Evolutionary conservation across 2,888 invertebrate genomes (phyloP).

Genomic region (Dicyrtoma fusca): DNA sequence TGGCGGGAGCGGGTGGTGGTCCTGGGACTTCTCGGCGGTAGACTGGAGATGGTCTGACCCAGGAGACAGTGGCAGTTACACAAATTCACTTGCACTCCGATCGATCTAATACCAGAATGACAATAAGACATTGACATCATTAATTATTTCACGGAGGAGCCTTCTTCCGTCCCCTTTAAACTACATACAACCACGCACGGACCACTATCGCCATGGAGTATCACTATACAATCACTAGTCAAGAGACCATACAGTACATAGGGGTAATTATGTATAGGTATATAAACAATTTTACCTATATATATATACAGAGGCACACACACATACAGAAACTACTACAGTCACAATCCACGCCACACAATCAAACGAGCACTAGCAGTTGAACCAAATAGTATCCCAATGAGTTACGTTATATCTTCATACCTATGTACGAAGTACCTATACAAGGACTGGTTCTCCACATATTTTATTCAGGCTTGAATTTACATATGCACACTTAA

Average conservation of each 20-base stretch:
- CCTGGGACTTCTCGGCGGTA: slow-evolving; percentile 36
- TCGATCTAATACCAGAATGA: slow-evolving; percentile 19
- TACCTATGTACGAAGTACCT: too few species aligned
- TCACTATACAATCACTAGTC: too few species aligned
- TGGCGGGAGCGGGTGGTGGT: slow-evolving; percentile 31
- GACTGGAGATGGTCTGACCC: slow-evolving; percentile 29
- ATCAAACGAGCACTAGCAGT: too few species aligned
- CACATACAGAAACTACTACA: neutral
- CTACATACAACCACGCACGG: neutral
- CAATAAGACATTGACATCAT: slow-evolving; percentile 10
- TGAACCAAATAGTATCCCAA: too few species aligned
- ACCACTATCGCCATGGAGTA: neutral
- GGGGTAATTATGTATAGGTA: neutral
- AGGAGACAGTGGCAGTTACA: slow-evolving; percentile 39
- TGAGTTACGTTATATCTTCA: too few species aligned
- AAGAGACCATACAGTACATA: too few species aligned
- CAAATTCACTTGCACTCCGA: slow-evolving; percentile 42
- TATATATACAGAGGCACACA: neutral
- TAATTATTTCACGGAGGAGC: slow-evolving; percentile 2
- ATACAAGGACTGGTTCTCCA: too few species aligned
- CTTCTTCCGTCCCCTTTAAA: neutral
- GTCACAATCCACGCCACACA: too few species aligned
- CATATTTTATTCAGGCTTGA: too few species aligned
- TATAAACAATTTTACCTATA: neutral
- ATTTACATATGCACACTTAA: too few species aligned